Conservation (phyloP, 2,113 vertebrate species). For the Callocephalon fimbriatum region DNA sequence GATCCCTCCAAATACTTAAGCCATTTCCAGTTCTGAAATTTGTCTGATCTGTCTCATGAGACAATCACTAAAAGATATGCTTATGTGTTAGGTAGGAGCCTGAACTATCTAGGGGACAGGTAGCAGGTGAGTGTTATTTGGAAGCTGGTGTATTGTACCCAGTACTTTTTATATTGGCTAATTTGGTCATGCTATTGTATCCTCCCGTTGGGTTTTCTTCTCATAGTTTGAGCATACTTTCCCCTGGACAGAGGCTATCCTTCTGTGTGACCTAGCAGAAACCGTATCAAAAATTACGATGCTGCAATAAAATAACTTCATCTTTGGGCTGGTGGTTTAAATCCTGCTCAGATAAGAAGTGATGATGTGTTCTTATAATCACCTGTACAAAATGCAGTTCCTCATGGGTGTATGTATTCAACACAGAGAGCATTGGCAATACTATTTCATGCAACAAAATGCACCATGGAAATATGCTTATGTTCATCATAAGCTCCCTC, state of each 20-base stretch:
- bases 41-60: no score
- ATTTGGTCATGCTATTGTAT: not conserved
- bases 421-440: not conserved
- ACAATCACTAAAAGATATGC: not conserved
- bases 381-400: not conserved
- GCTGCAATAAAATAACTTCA: conserved; percentile 21
- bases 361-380: not conserved
- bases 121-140: not conserved
- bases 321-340: not conserved
- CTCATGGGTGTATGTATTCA: not conserved
- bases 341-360: not conserved
- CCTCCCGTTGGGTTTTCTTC: not conserved
- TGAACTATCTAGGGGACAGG: not conserved
- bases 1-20: not conserved
- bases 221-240: not conserved
- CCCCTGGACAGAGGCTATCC: not conserved
- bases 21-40: no score
- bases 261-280: not conserved
- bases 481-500: not conserved
- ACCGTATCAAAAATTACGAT: not conserved
- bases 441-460: not conserved
- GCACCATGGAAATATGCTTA: not conserved
- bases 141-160: not conserved
- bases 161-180: not conserved
- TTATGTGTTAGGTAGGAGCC: not conserved